phyloP scores from a whole-genome alignment of 1,140 invertebrate species.

The Meloidogyne chitwoodi region DNA sequence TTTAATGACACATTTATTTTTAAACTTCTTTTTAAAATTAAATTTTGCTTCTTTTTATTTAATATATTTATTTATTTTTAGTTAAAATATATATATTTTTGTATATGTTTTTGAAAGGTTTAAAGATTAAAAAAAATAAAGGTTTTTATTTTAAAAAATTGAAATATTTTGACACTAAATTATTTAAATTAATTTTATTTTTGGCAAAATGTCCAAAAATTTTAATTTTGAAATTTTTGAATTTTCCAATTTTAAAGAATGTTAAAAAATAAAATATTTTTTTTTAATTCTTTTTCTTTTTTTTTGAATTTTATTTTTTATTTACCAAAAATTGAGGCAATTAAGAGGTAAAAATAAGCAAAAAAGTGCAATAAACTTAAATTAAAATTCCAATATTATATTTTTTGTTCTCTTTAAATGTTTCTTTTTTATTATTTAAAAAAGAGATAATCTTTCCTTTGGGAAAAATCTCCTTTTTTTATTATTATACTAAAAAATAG shows the following conservation, averaged over 20 bases:
- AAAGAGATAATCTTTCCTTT: background rate
- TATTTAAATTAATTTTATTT: too few species aligned
- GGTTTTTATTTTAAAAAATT: too few species aligned
- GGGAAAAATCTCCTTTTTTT: background rate
- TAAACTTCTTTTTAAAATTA: background rate
- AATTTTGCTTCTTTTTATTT: background rate
- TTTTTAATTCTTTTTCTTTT: too few species aligned
- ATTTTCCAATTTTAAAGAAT: too few species aligned
- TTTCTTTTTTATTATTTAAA: background rate
- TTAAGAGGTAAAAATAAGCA: background rate
- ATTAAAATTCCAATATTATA: too few species aligned
- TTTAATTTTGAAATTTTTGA: too few species aligned
- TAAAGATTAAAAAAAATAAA: background rate
- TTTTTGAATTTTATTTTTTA: too few species aligned
- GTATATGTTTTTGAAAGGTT: background rate
- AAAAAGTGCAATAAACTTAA: background rate
- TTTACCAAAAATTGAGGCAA: background rate
- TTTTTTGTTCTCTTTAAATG: background rate
- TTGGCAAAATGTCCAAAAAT: too few species aligned
- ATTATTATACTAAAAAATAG: background rate
- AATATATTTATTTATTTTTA: too few species aligned
- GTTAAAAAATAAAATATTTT: too few species aligned
- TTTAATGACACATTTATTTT: background rate
- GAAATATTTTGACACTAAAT: too few species aligned
- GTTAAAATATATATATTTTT: too few species aligned